phyloP scores from a whole-genome alignment of 2,888 invertebrate species.

The Tetragnatha montana region DNA sequence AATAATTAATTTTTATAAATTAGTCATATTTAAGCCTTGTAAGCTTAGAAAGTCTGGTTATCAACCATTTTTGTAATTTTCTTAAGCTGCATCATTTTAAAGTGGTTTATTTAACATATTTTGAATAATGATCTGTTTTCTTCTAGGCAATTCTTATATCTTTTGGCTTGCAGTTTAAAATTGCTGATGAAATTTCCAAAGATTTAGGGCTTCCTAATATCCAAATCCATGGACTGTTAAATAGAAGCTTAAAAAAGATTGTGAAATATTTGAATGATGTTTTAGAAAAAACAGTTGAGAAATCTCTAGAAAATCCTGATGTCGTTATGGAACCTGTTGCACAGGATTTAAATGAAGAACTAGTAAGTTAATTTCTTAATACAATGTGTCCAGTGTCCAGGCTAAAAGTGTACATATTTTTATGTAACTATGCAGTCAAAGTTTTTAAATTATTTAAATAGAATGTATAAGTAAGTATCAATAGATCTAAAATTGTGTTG shows the following conservation, averaged over 20 bases:
- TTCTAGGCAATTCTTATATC: slow-evolving; percentile 88
- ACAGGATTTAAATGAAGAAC: slow-evolving; percentile 75
- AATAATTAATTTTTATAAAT: too few species aligned
- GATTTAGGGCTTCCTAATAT: slow-evolving; percentile 90
- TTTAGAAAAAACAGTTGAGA: slow-evolving; percentile 71
- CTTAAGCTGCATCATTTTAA: too few species aligned
- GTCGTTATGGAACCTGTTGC: slow-evolving; percentile 75
- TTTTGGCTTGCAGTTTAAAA: slow-evolving; percentile 95
- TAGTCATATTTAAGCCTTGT: background rate
- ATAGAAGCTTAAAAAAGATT: slow-evolving; percentile 83
- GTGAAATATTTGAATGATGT: slow-evolving; percentile 75
- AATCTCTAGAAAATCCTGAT: slow-evolving; percentile 71
- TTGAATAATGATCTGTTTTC: slow-evolving; percentile 45
- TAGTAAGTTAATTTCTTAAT: slow-evolving; percentile 73
- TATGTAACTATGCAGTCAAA: background rate
- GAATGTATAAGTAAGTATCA: background rate
- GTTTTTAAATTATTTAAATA: slow-evolving; percentile 29
- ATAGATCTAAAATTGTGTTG: background rate
- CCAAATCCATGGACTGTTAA: slow-evolving; percentile 92
- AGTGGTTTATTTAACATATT: too few species aligned
- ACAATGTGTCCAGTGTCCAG: background rate
- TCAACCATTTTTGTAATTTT: background rate
- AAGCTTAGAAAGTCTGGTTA: background rate
- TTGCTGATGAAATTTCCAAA: slow-evolving; percentile 87
- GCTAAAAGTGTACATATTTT: background rate